These are phyloP conservation scores for Epistrophella euchroma DNA, from an alignment of 2,888 invertebrate species.

Conservation along the genomic window DNA sequence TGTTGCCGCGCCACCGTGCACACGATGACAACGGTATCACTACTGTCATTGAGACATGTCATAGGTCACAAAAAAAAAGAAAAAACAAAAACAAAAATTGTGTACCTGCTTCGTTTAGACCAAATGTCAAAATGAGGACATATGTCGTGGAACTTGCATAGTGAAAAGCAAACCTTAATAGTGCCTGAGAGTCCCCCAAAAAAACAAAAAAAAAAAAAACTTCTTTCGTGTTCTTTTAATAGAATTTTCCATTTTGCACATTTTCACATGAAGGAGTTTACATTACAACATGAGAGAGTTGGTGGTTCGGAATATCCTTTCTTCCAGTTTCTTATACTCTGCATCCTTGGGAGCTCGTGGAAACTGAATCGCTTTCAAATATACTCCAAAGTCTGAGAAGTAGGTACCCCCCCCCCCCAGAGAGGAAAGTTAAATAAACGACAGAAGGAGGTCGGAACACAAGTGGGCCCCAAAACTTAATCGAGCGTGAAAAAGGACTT, in stretches of 20 bases:
- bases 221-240: slow-evolving; percentile 57
- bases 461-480: slow-evolving; percentile 55
- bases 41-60: slow-evolving; percentile 48
- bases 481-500: slow-evolving; percentile 63
- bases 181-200: slow-evolving; percentile 10
- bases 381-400: slow-evolving; percentile 40
- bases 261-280: slow-evolving; percentile 54
- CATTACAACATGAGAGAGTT: slow-evolving; percentile 52
- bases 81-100: not conserved
- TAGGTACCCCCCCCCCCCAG: too few species aligned
- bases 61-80: slow-evolving; percentile 39
- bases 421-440: slow-evolving; percentile 58
- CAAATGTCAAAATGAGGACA: slow-evolving; percentile 26
- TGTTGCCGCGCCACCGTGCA: not conserved
- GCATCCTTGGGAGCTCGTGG: not conserved
- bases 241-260: slow-evolving; percentile 51
- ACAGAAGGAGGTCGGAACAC: slow-evolving; percentile 19
- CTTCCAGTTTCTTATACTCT: slow-evolving; percentile 5
- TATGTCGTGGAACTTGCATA: slow-evolving; percentile 10
- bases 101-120: slow-evolving; percentile 15
- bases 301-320: slow-evolving; percentile 40
- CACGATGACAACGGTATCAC: slow-evolving; percentile 34
- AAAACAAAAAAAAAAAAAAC: not conserved
- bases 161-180: slow-evolving; percentile 33
- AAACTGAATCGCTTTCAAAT: slow-evolving; percentile 65